These are phyloP conservation scores for Colaptes auratus DNA, from an alignment of 2,113 vertebrate species.

Conservation along the genomic window DNA sequence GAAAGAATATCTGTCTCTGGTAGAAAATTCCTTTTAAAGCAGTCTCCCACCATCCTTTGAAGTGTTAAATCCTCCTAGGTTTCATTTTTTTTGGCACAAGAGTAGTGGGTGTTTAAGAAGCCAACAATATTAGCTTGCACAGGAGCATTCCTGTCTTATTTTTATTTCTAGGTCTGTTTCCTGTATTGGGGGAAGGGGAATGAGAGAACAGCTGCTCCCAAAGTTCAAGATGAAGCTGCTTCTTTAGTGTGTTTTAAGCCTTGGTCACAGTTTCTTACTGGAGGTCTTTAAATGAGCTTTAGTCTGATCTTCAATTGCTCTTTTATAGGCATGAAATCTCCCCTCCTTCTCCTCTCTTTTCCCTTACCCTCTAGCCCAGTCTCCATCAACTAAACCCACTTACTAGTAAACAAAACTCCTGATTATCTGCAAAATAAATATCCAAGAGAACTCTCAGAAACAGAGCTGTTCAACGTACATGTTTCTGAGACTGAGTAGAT, in stretches of 20 bases:
- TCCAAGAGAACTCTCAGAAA: background rate
- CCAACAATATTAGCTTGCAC: conserved; percentile 3
- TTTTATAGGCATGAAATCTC: conserved; percentile 50
- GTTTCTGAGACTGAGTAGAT: background rate
- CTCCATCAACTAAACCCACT: background rate
- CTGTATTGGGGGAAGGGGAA: conserved; percentile 48
- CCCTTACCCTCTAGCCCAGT: background rate
- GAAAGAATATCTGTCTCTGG: conserved; percentile 48
- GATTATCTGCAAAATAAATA: background rate
- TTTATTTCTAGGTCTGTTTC: conserved; percentile 64
- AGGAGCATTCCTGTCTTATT: conserved; percentile 48
- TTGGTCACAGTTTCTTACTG: conserved; percentile 61
- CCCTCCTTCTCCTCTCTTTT: background rate
- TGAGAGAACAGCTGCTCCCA: conserved; percentile 17
- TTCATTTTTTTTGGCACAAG: conserved; percentile 37
- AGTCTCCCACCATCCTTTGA: conserved; percentile 40
- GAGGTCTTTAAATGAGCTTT: conserved; percentile 64
- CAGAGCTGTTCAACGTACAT: background rate
- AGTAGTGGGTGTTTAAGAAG: conserved; percentile 41
- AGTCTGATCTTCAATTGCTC: conserved; percentile 46
- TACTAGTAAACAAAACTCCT: background rate
- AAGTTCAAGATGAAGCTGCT: conserved; percentile 48
- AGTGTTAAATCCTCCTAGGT: conserved; percentile 41
- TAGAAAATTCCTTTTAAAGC: conserved; percentile 47
- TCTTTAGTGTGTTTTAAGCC: conserved; percentile 55